These are phyloP conservation scores for Chelonus formosanus DNA, from an alignment of 2,888 invertebrate genomes.

Conservation along the genomic window DNA sequence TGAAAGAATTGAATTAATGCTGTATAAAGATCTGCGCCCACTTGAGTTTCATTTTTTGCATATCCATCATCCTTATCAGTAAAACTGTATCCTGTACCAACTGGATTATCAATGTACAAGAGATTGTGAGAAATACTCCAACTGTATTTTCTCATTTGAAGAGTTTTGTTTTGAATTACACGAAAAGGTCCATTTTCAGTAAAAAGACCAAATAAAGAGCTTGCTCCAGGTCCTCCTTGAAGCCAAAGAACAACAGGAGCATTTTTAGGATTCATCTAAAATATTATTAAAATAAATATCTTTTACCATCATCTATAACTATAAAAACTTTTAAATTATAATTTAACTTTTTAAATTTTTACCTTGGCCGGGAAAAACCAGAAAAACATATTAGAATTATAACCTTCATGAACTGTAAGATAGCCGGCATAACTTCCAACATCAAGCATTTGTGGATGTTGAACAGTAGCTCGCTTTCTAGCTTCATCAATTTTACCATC, in stretches of 20 bases:
- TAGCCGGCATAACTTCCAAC: slow-evolving; percentile 81
- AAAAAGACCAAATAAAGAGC: slow-evolving; percentile 82
- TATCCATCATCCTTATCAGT: slow-evolving; percentile 81
- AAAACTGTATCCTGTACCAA: slow-evolving; percentile 92
- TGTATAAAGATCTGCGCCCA: slow-evolving; percentile 81
- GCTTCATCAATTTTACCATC: slow-evolving; percentile 76
- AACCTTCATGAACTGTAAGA: slow-evolving; percentile 81
- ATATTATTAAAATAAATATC: slow-evolving; percentile 24
- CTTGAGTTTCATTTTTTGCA: slow-evolving; percentile 79
- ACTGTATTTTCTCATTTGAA: slow-evolving; percentile 75
- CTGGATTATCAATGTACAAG: slow-evolving; percentile 93
- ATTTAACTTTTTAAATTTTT: slow-evolving; percentile 23
- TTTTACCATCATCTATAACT: too few relatives aligned
- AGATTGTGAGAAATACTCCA: slow-evolving; percentile 84
- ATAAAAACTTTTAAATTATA: too few relatives aligned
- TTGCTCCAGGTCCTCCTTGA: slow-evolving; percentile 86
- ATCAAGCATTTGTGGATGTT: slow-evolving; percentile 70
- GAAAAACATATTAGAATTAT: slow-evolving; percentile 86
- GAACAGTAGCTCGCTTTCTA: slow-evolving; percentile 68
- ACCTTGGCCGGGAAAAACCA: slow-evolving; percentile 87
- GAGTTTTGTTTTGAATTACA: slow-evolving; percentile 66
- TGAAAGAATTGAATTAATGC: slow-evolving; percentile 84
- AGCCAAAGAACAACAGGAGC: slow-evolving; percentile 85
- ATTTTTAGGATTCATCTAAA: slow-evolving; percentile 65
- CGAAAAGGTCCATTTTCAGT: slow-evolving; percentile 84